Evolutionary conservation across 1,140 invertebrate genomes (phyloP).

Genomic region (Dendrolimus punctatus): DNA sequence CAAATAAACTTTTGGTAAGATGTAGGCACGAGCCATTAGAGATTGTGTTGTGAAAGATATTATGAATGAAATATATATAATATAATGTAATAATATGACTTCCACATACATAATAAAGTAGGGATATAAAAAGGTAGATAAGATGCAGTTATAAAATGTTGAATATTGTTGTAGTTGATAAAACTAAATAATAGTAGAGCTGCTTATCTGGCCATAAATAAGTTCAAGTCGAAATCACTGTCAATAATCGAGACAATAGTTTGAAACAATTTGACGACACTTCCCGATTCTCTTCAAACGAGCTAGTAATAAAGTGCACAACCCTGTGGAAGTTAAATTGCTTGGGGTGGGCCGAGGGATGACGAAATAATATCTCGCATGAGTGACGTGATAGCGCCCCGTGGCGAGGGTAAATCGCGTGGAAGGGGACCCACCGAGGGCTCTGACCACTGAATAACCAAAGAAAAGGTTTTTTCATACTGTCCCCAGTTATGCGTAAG

Average conservation of each 20-base stretch:
- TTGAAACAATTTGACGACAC: conserved; percentile 3
- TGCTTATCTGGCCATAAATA: no score
- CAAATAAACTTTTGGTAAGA: no score
- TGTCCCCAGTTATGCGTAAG: conserved; percentile 4
- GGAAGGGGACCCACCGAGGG: conserved; percentile 21
- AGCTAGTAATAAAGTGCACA: conserved; percentile 39
- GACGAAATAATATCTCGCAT: conserved; percentile 37
- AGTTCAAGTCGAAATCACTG: no score
- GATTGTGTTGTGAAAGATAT: no score
- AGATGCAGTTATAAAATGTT: no score
- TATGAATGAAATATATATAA: no score
- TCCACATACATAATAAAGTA: no score
- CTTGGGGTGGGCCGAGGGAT: conserved; percentile 22
- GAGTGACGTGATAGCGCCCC: conserved; percentile 30
- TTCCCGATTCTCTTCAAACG: conserved; percentile 12
- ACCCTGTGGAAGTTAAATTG: conserved; percentile 33
- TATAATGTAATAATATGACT: no score
- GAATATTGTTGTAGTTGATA: no score
- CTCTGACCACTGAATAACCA: conserved; percentile 1
- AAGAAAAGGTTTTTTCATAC: conserved; percentile 3
- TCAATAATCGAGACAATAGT: neutral
- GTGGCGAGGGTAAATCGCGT: conserved; percentile 27
- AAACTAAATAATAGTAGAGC: no score
- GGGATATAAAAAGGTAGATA: no score
- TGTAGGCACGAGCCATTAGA: no score